Evolutionary conservation across 2,888 invertebrate genomes (phyloP).

Genomic region (Rhingia rostrata): DNA sequence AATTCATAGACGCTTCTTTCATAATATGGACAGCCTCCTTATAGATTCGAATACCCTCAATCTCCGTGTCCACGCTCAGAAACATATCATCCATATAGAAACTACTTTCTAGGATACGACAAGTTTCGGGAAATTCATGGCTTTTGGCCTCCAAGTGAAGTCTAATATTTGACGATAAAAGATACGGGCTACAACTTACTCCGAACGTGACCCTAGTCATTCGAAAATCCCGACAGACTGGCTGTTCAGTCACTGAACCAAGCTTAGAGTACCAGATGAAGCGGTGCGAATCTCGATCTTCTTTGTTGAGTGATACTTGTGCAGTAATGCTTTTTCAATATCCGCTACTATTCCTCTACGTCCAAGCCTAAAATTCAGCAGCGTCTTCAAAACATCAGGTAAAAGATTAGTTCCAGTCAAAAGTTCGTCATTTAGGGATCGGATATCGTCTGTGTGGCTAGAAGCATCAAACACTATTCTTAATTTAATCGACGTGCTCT

Average conservation of each 20-base stretch:
- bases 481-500: too few relatives aligned
- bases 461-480: too few relatives aligned
- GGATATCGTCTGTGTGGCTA: too few relatives aligned
- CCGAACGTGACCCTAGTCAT: constrained; percentile 49
- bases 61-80: constrained; percentile 31
- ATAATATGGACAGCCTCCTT: constrained; percentile 44
- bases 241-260: too few relatives aligned
- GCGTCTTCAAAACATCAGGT: constrained; percentile 33
- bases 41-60: constrained; percentile 19
- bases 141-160: constrained; percentile 11
- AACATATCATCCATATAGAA: constrained; percentile 50
- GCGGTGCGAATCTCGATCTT: constrained; percentile 27
- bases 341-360: constrained; percentile 12
- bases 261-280: constrained; percentile 39
- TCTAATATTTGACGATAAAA: constrained; percentile 28
- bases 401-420: constrained; percentile 12
- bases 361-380: constrained; percentile 34
- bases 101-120: constrained; percentile 4
- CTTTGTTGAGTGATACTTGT: constrained; percentile 19
- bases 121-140: constrained; percentile 6
- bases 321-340: constrained; percentile 32
- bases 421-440: too few relatives aligned
- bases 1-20: constrained; percentile 25
- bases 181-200: constrained; percentile 43
- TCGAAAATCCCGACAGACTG: constrained; percentile 25